Conservation (phyloP, 1,140 invertebrate species). For the Chironomus tepperi region DNA sequence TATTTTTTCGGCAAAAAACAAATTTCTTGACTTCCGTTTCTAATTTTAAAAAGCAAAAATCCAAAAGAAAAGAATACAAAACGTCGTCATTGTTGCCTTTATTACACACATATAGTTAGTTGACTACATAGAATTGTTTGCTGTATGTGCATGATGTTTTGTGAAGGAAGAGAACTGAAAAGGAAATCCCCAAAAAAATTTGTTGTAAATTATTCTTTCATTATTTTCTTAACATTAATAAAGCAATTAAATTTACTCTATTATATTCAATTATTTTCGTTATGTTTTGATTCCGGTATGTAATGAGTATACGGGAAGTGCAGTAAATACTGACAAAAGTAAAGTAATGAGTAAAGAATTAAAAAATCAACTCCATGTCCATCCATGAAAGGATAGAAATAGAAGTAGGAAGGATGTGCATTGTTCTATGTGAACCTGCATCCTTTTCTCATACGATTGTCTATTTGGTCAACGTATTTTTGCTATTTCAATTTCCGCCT, state of each 20-base stretch:
- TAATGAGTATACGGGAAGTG: not conserved
- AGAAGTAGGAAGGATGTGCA: not conserved
- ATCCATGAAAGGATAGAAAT: not conserved
- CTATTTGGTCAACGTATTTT: not conserved
- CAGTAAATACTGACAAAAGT: too few relatives aligned
- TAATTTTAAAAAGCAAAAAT: conserved; percentile 17
- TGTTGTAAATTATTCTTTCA: conserved; percentile 15
- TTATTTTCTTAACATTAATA: not conserved
- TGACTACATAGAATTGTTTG: not conserved
- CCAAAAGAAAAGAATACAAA: not conserved
- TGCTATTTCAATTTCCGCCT: conserved; percentile 12
- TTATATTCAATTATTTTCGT: not conserved
- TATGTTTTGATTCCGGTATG: not conserved
- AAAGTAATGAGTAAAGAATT: not conserved
- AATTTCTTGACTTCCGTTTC: conserved; percentile 21
- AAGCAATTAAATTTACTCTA: conserved; percentile 21
- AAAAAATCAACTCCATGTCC: not conserved
- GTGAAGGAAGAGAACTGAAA: not conserved
- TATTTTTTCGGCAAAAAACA: not conserved
- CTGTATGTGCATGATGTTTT: not conserved
- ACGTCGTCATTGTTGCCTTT: conserved; percentile 5
- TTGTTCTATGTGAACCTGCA: conserved; percentile 12
- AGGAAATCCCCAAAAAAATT: conserved; percentile 14
- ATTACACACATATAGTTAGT: not conserved
- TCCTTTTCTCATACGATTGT: not conserved